Evolutionary conservation across 1,140 invertebrate genomes (phyloP).

Genomic region (Neelides sp.): DNA sequence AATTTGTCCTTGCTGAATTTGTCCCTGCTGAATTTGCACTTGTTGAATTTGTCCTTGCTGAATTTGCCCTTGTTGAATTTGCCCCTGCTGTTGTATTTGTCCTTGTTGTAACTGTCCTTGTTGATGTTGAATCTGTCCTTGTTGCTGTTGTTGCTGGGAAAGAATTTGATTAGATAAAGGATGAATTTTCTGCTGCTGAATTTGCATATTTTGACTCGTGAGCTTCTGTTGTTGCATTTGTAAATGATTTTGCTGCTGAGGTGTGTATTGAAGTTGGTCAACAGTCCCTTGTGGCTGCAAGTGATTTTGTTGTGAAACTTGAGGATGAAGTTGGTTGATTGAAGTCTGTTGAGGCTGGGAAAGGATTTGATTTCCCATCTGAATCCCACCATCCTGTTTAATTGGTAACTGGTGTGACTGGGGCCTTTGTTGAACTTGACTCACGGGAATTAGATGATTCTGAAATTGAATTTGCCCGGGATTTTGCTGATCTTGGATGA

Average conservation of each 20-base stretch:
- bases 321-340: not conserved
- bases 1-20: not conserved
- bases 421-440: no score
- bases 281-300: not conserved
- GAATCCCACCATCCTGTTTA: no score
- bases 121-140: slow-evolving; percentile 9
- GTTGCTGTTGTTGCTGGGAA: not conserved
- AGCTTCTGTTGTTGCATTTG: not conserved
- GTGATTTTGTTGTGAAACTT: slow-evolving; percentile 2
- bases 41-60: not conserved
- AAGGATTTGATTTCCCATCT: no score
- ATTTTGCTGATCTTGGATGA: no score
- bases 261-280: not conserved
- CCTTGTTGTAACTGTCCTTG: not conserved
- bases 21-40: not conserved
- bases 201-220: not conserved
- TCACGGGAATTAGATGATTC: no score
- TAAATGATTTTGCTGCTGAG: not conserved
- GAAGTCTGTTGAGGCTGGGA: no score
- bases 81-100: slow-evolving; percentile 1
- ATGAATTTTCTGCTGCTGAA: not conserved
- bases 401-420: no score
- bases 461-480: no score
- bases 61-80: not conserved
- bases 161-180: no score